phyloP scores from a whole-genome alignment of 2,888 invertebrate genomes.

The Lepetodrilus schrolli region DNA sequence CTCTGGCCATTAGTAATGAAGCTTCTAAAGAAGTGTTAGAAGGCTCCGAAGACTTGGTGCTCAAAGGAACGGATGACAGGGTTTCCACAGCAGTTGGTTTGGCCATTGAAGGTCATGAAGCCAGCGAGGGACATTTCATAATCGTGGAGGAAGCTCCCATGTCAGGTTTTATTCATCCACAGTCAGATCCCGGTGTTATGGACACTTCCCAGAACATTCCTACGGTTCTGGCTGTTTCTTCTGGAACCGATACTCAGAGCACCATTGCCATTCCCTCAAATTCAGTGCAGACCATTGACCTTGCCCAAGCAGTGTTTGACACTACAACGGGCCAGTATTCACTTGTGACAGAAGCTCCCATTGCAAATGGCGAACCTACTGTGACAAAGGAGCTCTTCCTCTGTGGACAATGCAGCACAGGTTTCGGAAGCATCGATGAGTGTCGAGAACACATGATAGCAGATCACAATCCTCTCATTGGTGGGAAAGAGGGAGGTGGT shows the following conservation, averaged over 20 bases:
- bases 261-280: background rate
- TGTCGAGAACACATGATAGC: conserved; percentile 73
- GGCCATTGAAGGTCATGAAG: background rate
- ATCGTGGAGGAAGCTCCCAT: background rate
- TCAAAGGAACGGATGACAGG: background rate
- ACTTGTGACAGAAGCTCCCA: background rate
- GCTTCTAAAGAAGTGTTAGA: background rate
- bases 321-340: background rate
- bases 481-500: conserved; percentile 23
- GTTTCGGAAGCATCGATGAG: conserved; percentile 70
- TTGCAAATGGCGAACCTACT: conserved; percentile 11
- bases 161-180: no score
- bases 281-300: conserved; percentile 29
- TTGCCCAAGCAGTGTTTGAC: conserved; percentile 2
- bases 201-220: background rate
- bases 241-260: background rate
- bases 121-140: background rate
- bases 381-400: conserved; percentile 68
- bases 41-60: background rate
- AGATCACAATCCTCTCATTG: conserved; percentile 54
- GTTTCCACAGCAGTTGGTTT: background rate
- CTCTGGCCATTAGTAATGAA: background rate
- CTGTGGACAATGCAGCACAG: conserved; percentile 74
- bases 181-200: background rate
- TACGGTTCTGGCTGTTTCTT: background rate